Evolutionary conservation across 2,113 vertebrate species (phyloP), one percentile per base, ranked within the genome.

Genomic region (Neomonachus schauinslandi): DNA sequence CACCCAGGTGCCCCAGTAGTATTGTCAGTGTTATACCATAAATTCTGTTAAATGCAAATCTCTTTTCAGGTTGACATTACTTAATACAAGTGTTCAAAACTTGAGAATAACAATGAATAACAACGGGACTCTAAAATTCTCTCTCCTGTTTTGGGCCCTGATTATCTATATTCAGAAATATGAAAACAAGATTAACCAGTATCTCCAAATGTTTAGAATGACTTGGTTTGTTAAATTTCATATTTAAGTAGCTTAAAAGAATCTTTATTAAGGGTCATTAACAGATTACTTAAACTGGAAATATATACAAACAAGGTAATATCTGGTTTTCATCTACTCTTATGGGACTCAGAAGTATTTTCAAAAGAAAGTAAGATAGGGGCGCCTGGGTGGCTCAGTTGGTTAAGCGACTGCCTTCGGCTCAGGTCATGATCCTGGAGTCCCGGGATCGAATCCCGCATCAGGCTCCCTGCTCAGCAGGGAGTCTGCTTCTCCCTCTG

Each of bases 261-360:
- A 97, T 98, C 97, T 98, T 98, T 98, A 93, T 91, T 90, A 63
- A 74, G 97, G 98, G 65, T 95, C 46, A 83, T 95, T 21, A 65
- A 57, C 95, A 98, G 97, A 93, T 98, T 95, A 92, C 42, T 96
- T 65, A 98, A 97, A 81, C 81, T 96, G 55, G 97, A 98, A 98
- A 97, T 92, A 49, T 3, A 94, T 95, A 61, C 82, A 95, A 97
- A 98, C 87, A 95, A 14, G 24, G 39, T 76, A 98, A 95, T 97
- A 98, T 98, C 98, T 99, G 98, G 85, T 98, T 99, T 98, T 97
- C 94, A 98, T 98, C 97, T 98, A 79, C 77, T 97, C 95, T 98
- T 96, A 91, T 89, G 94, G 94, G 96, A 98, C 92, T 63, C 42
- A 95, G 42, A 96, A 94, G 11, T 7, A 33, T 53, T 98, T 97